These are phyloP conservation scores for Sebastes aleutianus DNA, from an alignment of 2,797 vertebrate species.

Conservation along the genomic window DNA sequence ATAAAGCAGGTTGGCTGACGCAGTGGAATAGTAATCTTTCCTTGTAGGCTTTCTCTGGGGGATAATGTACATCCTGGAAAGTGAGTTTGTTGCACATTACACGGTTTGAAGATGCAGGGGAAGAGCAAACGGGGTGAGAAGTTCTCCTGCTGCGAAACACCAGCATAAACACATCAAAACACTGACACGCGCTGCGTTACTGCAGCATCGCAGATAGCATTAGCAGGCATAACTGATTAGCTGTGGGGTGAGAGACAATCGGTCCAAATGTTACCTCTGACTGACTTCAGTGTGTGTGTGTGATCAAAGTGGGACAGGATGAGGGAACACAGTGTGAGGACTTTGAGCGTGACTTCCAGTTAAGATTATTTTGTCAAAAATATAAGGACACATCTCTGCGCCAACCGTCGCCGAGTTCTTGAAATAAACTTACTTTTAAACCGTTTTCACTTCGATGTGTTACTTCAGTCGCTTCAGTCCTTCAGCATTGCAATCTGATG, in stretches of 20 bases:
- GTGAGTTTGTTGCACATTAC: conserved; percentile 62
- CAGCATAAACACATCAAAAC: conserved; percentile 12
- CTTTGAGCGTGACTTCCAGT: background rate
- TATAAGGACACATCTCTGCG: background rate
- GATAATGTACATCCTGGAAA: conserved; percentile 57
- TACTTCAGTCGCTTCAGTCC: too few relatives aligned
- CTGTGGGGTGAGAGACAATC: conserved; percentile 4
- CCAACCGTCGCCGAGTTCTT: background rate
- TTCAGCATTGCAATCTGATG: background rate
- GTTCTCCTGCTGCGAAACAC: conserved; percentile 9
- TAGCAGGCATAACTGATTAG: conserved; percentile 30
- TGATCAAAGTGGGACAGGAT: background rate
- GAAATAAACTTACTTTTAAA: background rate
- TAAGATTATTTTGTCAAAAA: background rate
- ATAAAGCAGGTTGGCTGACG: conserved; percentile 79
- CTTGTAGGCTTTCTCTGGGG: conserved; percentile 57
- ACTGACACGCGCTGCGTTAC: background rate
- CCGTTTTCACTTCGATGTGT: background rate
- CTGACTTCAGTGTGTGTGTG: background rate
- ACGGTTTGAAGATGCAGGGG: conserved; percentile 41
- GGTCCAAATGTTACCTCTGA: background rate
- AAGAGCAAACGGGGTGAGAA: conserved; percentile 35
- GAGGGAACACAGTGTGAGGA: background rate
- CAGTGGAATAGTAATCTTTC: conserved; percentile 61
- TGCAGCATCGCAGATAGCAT: conserved; percentile 20